Conservation (phyloP, 2,888 invertebrate genomes). For the Athalia cordata region DNA sequence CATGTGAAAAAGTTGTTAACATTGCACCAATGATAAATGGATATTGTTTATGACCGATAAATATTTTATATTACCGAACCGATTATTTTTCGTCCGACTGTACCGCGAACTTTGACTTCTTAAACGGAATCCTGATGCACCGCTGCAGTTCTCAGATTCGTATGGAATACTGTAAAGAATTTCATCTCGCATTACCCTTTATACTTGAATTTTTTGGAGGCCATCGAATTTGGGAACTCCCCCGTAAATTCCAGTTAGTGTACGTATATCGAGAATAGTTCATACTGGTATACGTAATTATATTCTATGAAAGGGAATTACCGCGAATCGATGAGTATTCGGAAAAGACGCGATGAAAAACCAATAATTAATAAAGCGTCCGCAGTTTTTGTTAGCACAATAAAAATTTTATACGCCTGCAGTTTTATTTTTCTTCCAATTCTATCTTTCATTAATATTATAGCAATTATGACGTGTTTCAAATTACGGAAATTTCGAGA, state of each 20-base stretch:
- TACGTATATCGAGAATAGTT: background rate
- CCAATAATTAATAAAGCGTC: background rate
- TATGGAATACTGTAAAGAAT: too few species aligned
- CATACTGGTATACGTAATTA: background rate
- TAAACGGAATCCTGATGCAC: too few species aligned
- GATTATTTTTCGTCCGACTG: too few species aligned
- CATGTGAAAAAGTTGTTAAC: too few species aligned
- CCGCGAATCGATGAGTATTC: constrained; percentile 32
- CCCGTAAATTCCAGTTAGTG: background rate
- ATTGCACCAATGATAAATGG: too few species aligned
- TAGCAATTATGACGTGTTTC: too few species aligned
- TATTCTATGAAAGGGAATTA: constrained; percentile 6
- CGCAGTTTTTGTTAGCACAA: background rate
- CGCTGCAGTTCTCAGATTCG: too few species aligned
- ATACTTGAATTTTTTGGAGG: background rate
- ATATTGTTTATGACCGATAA: too few species aligned
- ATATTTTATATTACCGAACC: too few species aligned
- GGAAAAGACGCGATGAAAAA: constrained; percentile 15
- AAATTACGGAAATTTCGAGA: too few species aligned
- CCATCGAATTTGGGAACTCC: constrained; percentile 4
- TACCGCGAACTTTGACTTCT: too few species aligned
- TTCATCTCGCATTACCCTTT: background rate
- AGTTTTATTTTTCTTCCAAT: background rate
- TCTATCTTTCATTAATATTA: background rate
- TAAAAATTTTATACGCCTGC: too few species aligned